A percentile compares a stretch with the other conserved stretches of the same genome.
These are phyloP conservation scores for Limnothrissa miodon DNA, from an alignment of 2,113 vertebrate species.

Conservation along the genomic window DNA sequence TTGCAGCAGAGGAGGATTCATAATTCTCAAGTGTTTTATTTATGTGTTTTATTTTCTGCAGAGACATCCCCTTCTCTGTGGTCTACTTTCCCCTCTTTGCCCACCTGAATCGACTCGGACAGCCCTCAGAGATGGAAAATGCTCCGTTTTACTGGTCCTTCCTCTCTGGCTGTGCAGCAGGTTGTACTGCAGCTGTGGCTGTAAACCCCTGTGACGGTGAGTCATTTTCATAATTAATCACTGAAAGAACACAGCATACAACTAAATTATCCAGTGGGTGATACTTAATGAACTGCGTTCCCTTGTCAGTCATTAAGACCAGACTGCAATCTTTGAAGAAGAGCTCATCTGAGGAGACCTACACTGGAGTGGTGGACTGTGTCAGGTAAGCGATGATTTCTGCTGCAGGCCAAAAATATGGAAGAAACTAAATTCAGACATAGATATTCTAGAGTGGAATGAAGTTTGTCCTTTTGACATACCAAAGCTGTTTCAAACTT, in stretches of 20 bases:
- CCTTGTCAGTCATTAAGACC: slow-evolving; percentile 76
- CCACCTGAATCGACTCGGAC: slow-evolving; percentile 74
- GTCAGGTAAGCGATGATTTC: slow-evolving; percentile 60
- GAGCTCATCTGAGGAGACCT: slow-evolving; percentile 76
- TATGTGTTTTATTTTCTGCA: slow-evolving; percentile 38
- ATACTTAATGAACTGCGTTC: neutral
- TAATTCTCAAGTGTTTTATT: no score
- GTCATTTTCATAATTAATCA: slow-evolving; percentile 31
- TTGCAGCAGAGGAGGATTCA: no score
- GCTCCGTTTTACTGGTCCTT: slow-evolving; percentile 80
- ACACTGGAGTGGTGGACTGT: slow-evolving; percentile 76
- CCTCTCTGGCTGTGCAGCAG: slow-evolving; percentile 71
- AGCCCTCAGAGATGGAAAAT: slow-evolving; percentile 54
- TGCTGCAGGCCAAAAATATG: neutral
- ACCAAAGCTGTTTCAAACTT: neutral
- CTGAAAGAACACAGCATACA: neutral
- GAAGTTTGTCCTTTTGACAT: neutral
- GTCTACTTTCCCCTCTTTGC: slow-evolving; percentile 82
- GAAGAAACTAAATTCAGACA: no score
- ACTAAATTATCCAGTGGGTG: neutral
- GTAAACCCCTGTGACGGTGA: slow-evolving; percentile 82
- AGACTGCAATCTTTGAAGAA: slow-evolving; percentile 76
- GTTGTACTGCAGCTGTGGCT: slow-evolving; percentile 66
- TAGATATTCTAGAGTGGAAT: neutral
- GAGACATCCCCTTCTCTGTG: slow-evolving; percentile 80